Evolutionary conservation across 2,888 invertebrate genomes (phyloP).

Genomic region (Drosophila mayaguana): DNA sequence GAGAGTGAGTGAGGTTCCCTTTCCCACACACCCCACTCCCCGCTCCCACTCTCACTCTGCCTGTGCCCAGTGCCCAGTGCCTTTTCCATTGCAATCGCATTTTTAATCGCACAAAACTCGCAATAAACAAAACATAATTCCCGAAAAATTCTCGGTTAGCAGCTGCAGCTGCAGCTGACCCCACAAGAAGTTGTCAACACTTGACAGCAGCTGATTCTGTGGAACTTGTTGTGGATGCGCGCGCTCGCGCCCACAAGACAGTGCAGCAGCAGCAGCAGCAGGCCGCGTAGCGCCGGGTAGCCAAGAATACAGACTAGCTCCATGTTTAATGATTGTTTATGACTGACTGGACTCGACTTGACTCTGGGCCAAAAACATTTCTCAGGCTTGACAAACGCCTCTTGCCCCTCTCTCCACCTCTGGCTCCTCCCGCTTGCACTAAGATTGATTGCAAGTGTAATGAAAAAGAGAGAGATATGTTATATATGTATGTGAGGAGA

Average conservation of each 20-base stretch:
- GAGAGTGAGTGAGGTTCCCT: neutral
- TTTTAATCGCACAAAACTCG: slow-evolving; percentile 46
- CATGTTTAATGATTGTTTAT: slow-evolving; percentile 75
- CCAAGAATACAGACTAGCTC: slow-evolving; percentile 15
- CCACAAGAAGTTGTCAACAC: slow-evolving; percentile 74
- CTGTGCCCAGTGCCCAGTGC: neutral
- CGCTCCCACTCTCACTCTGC: neutral
- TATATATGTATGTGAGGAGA: slow-evolving; percentile 2
- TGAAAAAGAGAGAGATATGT: slow-evolving; percentile 52
- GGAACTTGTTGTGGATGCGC: slow-evolving; percentile 66
- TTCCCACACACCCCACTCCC: neutral
- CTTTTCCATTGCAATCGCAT: slow-evolving; percentile 33
- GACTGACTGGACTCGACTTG: slow-evolving; percentile 50
- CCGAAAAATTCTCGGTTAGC: slow-evolving; percentile 47
- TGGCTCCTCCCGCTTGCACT: slow-evolving; percentile 2
- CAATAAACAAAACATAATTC: slow-evolving; percentile 62
- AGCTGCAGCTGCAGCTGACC: slow-evolving; percentile 56
- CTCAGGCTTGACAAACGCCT: slow-evolving; percentile 62
- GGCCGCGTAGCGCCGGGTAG: slow-evolving; percentile 57
- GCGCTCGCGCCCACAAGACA: slow-evolving; percentile 35
- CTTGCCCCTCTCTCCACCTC: slow-evolving; percentile 11
- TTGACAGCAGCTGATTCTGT: slow-evolving; percentile 58
- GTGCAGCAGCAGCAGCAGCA: slow-evolving; percentile 36
- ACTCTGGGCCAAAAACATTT: slow-evolving; percentile 48
- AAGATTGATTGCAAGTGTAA: slow-evolving; percentile 79